Evolutionary conservation across 2,113 vertebrate genomes (phyloP).

Genomic region (Leucosticte australis): DNA sequence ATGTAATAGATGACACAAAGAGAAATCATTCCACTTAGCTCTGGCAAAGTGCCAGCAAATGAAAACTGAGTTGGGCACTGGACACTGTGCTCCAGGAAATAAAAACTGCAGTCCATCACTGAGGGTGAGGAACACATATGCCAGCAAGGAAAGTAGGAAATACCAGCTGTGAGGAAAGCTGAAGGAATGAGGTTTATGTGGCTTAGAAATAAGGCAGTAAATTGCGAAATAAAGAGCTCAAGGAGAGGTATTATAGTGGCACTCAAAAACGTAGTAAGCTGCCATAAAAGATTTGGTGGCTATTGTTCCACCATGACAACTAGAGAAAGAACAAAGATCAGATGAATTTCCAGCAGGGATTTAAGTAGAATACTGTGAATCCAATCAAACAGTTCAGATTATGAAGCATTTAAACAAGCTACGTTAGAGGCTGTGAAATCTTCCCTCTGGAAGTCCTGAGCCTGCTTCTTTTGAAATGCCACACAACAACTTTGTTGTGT

Average conservation of each 20-base stretch:
- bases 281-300: not conserved
- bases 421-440: not conserved
- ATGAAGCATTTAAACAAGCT: not conserved
- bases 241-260: not conserved
- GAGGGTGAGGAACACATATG: not conserved
- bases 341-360: not conserved
- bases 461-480: not conserved
- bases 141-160: not conserved
- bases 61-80: not conserved
- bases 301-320: not conserved
- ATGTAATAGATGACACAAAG: not conserved
- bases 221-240: not conserved
- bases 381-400: not conserved
- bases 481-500: not conserved
- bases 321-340: not conserved
- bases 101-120: accelerated
- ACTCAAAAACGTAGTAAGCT: not conserved
- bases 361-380: not conserved
- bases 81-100: not conserved
- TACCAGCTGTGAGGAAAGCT: not conserved
- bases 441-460: not conserved
- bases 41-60: not conserved
- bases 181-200: not conserved
- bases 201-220: not conserved
- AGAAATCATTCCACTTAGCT: not conserved